Evolutionary conservation across 2,888 invertebrate species (phyloP), one percentile per base, ranked within the genome.

Genomic region (Metopia argyrocephala): DNA sequence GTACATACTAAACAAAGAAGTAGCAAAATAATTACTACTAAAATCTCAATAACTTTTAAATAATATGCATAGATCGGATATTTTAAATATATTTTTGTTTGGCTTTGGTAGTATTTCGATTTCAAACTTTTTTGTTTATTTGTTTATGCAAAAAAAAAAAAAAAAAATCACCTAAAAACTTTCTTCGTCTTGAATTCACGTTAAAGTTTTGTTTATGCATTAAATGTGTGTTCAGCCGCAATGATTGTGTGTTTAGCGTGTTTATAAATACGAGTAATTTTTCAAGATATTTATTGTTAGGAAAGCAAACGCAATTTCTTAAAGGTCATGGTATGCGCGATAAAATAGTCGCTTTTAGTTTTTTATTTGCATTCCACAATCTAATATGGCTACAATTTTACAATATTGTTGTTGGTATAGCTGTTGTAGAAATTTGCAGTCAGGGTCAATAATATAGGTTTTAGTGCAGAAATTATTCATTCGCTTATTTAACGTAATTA

Each of bases 271-370:
- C n/a, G n/a, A 12, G 3, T 38, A 12, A 3, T 38, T 12, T 15
- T 38, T 38, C 15, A n/a, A n/a, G n/a, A n/a, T 3, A 12, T 38
- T 38, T 38, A 15, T 38, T 38, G 38, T 38, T 38, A 48, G 21
- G 9, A 31, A 76, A n/a, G n/a, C n/a, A n/a, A 79, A 71, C 38
- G 56, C 61, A 76, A 62, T 71, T 76, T 31, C 71, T 76, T 76
- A 79, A 79, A 79, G 76, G 79, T 71, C 79, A 79, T 61, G n/a
- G n/a, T n/a, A 56, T 66, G 62, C 38, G 70, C 66, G 23, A 64
- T 71, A 65, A 79, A 66, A 59, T 31, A 57, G 45, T 73, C 31
- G 48, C 61, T 57, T 38, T 38, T 38, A 15, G 9, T 45, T 5
- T 15, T 21, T 25, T 18, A 3, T 20, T 71, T 71, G 31, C 38